phyloP scores from a whole-genome alignment of 2,888 invertebrate species.

The Volucella inflata region DNA sequence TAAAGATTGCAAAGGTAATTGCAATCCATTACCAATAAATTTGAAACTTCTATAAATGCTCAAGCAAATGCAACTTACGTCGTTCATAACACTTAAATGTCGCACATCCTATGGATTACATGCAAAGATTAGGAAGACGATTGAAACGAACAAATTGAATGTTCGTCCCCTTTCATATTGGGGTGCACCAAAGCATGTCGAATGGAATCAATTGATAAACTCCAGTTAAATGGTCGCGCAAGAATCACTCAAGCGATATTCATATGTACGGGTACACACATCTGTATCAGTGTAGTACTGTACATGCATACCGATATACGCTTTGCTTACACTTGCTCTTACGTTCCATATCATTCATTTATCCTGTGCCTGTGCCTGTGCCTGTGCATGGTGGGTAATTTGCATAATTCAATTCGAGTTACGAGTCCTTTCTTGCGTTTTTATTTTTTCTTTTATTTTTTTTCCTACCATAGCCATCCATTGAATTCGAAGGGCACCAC shows the following conservation, averaged over 20 bases:
- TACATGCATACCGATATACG: too few species aligned
- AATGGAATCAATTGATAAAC: conserved; percentile 74
- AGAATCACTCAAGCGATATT: conserved; percentile 66
- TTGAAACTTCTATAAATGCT: conserved; percentile 74
- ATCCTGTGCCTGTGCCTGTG: conserved; percentile 42
- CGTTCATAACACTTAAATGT: conserved; percentile 18
- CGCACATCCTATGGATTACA: conserved; percentile 31
- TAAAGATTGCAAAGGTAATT: conserved; percentile 67
- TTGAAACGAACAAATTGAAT: background rate
- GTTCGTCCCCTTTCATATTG: conserved; percentile 7
- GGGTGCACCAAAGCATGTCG: conserved; percentile 62
- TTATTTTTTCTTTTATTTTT: conserved; percentile 6
- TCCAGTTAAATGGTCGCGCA: conserved; percentile 73
- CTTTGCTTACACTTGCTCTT: background rate
- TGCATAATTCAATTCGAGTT: conserved; percentile 74
- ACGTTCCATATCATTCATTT: conserved; percentile 54
- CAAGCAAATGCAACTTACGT: conserved; percentile 61
- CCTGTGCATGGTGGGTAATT: conserved; percentile 60
- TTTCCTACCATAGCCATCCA: conserved; percentile 16
- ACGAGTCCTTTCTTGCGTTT: background rate
- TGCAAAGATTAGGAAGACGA: conserved; percentile 20
- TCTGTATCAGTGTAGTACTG: too few species aligned
- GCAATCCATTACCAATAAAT: conserved; percentile 71
- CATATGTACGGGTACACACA: background rate
- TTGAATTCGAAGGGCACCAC: conserved; percentile 66